phyloP scores from a whole-genome alignment of 2,888 invertebrate species.

The Meghimatium bilineatum region DNA sequence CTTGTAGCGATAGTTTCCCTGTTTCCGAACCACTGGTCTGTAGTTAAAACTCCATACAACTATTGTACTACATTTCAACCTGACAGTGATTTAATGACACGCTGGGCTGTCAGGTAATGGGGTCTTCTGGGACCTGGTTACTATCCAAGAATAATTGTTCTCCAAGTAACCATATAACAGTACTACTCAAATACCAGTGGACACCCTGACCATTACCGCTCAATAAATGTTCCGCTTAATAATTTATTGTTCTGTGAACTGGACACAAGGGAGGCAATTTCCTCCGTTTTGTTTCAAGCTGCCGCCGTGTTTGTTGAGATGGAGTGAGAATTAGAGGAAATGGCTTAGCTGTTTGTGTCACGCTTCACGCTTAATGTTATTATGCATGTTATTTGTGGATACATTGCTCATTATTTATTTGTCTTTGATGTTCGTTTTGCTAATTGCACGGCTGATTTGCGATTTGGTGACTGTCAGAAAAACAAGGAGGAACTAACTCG shows the following conservation, averaged over 20 bases:
- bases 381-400: not conserved
- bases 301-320: not conserved
- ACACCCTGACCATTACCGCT: not conserved
- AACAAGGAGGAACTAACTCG: too few relatives aligned
- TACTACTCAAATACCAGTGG: not conserved
- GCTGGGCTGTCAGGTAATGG: not conserved
- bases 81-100: constrained; percentile 2
- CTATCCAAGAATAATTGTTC: not conserved
- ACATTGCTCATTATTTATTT: not conserved
- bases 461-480: too few relatives aligned
- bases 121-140: not conserved
- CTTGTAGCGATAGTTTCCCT: not conserved
- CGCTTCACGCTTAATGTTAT: not conserved
- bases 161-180: not conserved
- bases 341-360: not conserved
- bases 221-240: constrained; percentile 10
- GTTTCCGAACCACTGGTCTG: not conserved
- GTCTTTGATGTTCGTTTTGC: constrained; percentile 13
- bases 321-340: not conserved
- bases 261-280: not conserved
- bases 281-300: not conserved
- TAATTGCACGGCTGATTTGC: not conserved
- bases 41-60: not conserved
- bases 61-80: not conserved
- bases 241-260: not conserved